These are phyloP conservation scores for Elysia crispata DNA, from an alignment of 2,888 invertebrate species.

Conservation along the genomic window DNA sequence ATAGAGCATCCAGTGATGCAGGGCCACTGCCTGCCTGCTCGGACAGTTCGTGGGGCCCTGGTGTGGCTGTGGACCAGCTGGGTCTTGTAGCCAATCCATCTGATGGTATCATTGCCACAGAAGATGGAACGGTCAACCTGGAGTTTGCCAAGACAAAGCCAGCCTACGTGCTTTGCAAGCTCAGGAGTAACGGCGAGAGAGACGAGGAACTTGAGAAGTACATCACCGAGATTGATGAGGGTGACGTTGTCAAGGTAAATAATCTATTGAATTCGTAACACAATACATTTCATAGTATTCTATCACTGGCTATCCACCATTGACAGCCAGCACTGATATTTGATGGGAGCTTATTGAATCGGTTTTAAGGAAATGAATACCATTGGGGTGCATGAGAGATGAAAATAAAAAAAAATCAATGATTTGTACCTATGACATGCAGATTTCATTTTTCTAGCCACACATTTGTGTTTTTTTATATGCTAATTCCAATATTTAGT, in stretches of 20 bases:
- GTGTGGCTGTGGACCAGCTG: constrained; percentile 74
- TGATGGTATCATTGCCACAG: constrained; percentile 62
- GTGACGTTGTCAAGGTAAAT: constrained; percentile 62
- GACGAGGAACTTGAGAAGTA: constrained; percentile 73
- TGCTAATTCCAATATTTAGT: no score
- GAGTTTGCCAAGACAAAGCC: constrained; percentile 88
- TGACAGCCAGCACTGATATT: no score
- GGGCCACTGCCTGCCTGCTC: constrained; percentile 75
- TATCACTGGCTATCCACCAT: no score
- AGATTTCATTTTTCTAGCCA: no score
- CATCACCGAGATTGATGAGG: constrained; percentile 70
- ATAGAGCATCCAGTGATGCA: constrained; percentile 71
- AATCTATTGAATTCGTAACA: no score
- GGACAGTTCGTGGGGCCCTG: constrained; percentile 77
- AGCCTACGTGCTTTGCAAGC: constrained; percentile 80
- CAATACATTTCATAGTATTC: no score
- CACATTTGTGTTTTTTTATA: no score
- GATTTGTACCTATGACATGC: no score
- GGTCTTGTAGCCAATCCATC: constrained; percentile 73
- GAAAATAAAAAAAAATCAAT: no score
- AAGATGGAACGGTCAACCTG: constrained; percentile 67
- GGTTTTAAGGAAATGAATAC: no score
- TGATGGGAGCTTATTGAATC: no score
- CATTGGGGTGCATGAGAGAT: no score
- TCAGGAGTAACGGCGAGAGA: constrained; percentile 73